A percentile compares a stretch with the other conserved stretches of the same genome.
Evolutionary conservation across 2,797 vertebrate species (phyloP).

Genomic region (Rhynchotus rufescens): DNA sequence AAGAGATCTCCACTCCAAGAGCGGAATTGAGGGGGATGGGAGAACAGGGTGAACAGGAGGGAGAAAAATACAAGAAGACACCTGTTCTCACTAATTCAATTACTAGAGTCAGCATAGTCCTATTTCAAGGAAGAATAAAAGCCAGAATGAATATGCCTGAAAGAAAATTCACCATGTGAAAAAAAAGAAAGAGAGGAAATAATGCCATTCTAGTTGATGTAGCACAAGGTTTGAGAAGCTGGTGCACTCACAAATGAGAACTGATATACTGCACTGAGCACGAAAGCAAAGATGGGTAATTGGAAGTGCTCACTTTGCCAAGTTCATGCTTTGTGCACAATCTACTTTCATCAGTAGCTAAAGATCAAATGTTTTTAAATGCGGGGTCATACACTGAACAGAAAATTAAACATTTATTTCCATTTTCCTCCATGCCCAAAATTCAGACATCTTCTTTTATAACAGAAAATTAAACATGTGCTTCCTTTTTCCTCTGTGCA

Average conservation of each 20-base stretch:
- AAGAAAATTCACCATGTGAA: neutral
- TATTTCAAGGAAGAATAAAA: constrained; percentile 27
- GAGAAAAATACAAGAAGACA: constrained; percentile 32
- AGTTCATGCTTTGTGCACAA: neutral
- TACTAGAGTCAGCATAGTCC: neutral
- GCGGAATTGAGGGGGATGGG: neutral
- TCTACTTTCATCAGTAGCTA: neutral
- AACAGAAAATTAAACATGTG: neutral
- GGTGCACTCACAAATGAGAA: neutral
- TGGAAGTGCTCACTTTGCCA: rapidly evolving
- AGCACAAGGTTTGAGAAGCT: neutral
- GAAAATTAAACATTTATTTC: neutral
- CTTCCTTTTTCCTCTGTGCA: neutral
- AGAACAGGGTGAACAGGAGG: neutral
- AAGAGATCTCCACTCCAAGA: neutral
- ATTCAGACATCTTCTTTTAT: neutral
- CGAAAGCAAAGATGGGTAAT: neutral
- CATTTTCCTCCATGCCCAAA: neutral
- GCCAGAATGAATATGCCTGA: neutral
- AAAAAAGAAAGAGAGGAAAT: neutral
- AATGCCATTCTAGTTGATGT: neutral
- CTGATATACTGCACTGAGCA: neutral
- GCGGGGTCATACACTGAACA: neutral
- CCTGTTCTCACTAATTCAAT: constrained; percentile 46
- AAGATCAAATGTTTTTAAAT: neutral